A percentile compares a stretch with the other conserved stretches of the same genome.
phyloP scores from a whole-genome alignment of 2,797 vertebrate genomes.

The Trichosurus vulpecula region DNA sequence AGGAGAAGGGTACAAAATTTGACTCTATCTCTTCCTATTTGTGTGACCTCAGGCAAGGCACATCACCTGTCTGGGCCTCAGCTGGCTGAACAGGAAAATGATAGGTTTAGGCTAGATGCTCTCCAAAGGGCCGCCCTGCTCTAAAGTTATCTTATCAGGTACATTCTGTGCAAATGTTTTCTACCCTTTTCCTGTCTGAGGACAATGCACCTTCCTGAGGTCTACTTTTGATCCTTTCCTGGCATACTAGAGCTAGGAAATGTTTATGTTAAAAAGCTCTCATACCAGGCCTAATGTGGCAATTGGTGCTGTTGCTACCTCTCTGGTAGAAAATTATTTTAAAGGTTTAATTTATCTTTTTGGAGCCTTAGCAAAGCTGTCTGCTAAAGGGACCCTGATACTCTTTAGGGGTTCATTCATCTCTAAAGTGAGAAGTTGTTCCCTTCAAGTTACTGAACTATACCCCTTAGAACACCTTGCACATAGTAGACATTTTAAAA shows the following conservation, averaged over 20 bases:
- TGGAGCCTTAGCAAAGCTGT: not conserved
- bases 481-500: not conserved
- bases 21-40: not conserved
- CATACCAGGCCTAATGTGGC: not conserved
- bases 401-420: constrained; percentile 4
- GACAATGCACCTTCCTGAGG: constrained; percentile 42
- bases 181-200: constrained; percentile 61
- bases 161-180: constrained; percentile 80
- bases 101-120: not conserved
- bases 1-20: not conserved
- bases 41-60: not conserved
- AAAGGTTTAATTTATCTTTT: not conserved
- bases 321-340: not conserved
- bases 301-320: not conserved
- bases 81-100: not conserved
- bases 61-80: not conserved
- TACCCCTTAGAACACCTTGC: not conserved
- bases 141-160: not conserved
- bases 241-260: not conserved
- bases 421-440: constrained; percentile 15
- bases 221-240: constrained; percentile 11
- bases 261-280: not conserved
- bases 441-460: not conserved
- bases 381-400: not conserved
- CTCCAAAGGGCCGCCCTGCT: not conserved